These are phyloP conservation scores for Diabrotica undecimpunctata DNA, from an alignment of 1,140 invertebrate genomes.

Conservation along the genomic window DNA sequence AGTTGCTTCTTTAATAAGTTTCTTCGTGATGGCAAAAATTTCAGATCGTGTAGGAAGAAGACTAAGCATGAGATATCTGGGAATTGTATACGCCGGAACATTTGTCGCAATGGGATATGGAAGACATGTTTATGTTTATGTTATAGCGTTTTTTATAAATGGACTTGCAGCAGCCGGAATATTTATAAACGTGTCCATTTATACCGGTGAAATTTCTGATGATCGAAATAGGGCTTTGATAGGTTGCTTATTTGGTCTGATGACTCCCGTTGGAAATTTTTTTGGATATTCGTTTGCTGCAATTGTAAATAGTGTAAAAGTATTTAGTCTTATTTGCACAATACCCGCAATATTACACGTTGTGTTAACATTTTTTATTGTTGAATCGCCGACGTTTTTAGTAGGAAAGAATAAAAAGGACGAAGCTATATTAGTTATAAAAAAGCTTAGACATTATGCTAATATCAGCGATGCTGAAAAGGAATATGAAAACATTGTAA, in stretches of 20 bases:
- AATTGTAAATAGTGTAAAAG: constrained; percentile 53
- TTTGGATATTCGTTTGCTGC: constrained; percentile 59
- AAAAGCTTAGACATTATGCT: constrained; percentile 58
- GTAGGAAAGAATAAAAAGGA: constrained; percentile 56
- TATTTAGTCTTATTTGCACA: constrained; percentile 61
- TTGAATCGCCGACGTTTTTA: constrained; percentile 76
- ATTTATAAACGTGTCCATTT: constrained; percentile 50
- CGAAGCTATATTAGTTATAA: constrained; percentile 61
- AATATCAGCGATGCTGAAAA: not conserved
- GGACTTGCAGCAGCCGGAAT: constrained; percentile 49
- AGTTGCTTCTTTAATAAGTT: constrained; percentile 62
- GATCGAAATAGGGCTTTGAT: constrained; percentile 34
- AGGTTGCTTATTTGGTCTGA: constrained; percentile 63
- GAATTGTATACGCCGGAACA: constrained; percentile 44
- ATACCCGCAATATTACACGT: constrained; percentile 61
- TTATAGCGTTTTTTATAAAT: constrained; percentile 46
- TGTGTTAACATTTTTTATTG: constrained; percentile 66
- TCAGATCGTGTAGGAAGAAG: constrained; percentile 43
- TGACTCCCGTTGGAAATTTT: constrained; percentile 25
- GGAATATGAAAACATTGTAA: not conserved
- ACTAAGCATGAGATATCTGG: constrained; percentile 42
- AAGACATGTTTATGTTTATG: constrained; percentile 39
- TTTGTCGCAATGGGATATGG: constrained; percentile 48
- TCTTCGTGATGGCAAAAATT: constrained; percentile 34
- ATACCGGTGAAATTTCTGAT: constrained; percentile 52